phyloP scores from a whole-genome alignment of 1,140 invertebrate genomes.

The Agrilus planipennis region DNA sequence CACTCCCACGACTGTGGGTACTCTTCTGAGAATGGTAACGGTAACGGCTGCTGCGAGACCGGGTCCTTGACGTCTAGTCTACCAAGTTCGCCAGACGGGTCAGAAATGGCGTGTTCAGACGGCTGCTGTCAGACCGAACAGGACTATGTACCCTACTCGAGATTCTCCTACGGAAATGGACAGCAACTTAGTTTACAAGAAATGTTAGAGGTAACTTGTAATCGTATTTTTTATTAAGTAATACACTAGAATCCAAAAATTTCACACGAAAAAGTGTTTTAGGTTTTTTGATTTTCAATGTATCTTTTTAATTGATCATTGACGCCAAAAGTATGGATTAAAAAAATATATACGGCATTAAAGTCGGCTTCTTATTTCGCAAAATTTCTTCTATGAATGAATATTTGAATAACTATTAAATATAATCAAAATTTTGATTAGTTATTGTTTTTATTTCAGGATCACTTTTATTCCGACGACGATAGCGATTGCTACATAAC shows the following conservation, averaged over 20 bases:
- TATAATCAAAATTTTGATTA: not conserved
- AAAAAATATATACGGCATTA: too few species aligned
- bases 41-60: slow-evolving; percentile 52
- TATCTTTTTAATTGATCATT: too few species aligned
- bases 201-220: slow-evolving; percentile 52
- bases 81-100: slow-evolving; percentile 68
- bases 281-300: too few species aligned
- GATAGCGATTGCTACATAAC: slow-evolving; percentile 73
- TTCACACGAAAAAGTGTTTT: too few species aligned
- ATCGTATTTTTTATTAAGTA: not conserved
- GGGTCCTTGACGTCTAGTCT: slow-evolving; percentile 53
- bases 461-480: slow-evolving; percentile 51
- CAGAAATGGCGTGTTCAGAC: slow-evolving; percentile 73
- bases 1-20: slow-evolving; percentile 75
- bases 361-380: not conserved
- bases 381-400: not conserved
- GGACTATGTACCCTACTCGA: slow-evolving; percentile 26
- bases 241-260: too few species aligned
- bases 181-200: slow-evolving; percentile 48
- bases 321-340: too few species aligned
- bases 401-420: not conserved
- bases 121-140: slow-evolving; percentile 67
- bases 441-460: slow-evolving; percentile 18
- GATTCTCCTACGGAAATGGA: slow-evolving; percentile 34
- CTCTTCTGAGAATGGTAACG: slow-evolving; percentile 65